phyloP scores from a whole-genome alignment of 2,888 invertebrate species.

The Yponomeuta plumbellus region DNA sequence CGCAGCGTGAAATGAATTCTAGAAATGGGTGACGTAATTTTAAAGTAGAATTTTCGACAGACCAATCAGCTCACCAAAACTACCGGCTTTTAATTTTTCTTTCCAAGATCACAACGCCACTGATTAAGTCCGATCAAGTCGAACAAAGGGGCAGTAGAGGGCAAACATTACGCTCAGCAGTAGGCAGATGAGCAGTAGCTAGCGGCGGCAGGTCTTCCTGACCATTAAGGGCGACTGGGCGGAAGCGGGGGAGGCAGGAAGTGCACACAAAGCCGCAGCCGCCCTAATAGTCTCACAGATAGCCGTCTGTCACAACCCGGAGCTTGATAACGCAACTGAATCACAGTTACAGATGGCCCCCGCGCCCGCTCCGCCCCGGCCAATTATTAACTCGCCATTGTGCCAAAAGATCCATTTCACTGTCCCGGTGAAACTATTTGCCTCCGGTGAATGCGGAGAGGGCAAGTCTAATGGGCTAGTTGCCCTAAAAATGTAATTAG shows the following conservation, averaged over 20 bases:
- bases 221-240: slow-evolving; percentile 29
- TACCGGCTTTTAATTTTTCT: no score
- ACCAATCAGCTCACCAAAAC: no score
- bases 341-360: slow-evolving; percentile 21
- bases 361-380: slow-evolving; percentile 24
- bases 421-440: neutral
- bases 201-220: slow-evolving; percentile 61
- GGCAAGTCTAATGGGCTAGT: no score
- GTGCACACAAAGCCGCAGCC: slow-evolving; percentile 21
- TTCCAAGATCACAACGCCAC: no score
- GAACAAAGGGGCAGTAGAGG: neutral
- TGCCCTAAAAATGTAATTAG: no score
- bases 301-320: slow-evolving; percentile 21
- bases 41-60: no score
- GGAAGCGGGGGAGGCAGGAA: slow-evolving; percentile 21
- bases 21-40: no score
- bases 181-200: slow-evolving; percentile 58
- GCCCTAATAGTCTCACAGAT: slow-evolving; percentile 20
- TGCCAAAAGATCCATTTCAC: slow-evolving; percentile 14
- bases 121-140: neutral
- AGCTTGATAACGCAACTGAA: slow-evolving; percentile 20
- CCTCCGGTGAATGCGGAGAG: no score
- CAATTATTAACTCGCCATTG: slow-evolving; percentile 17
- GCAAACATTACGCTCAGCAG: slow-evolving; percentile 7
- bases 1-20: no score